These are phyloP conservation scores for Caenorhabditis imperialis DNA, from an alignment of 2,888 invertebrate species.

Conservation along the genomic window DNA sequence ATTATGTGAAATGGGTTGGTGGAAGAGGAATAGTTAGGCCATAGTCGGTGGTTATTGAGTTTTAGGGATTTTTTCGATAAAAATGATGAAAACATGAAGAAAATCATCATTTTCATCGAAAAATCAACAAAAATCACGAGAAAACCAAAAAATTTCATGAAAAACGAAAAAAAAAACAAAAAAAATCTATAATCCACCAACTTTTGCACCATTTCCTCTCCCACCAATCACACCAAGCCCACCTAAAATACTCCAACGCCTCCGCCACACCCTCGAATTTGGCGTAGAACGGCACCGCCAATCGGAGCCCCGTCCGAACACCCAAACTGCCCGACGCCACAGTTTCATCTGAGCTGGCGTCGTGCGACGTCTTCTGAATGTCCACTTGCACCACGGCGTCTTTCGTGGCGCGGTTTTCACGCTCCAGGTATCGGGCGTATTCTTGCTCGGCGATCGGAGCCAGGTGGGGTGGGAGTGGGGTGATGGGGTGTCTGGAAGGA, in stretches of 20 bases:
- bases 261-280: slow-evolving; percentile 65
- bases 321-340: slow-evolving; percentile 69
- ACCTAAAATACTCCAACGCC: slow-evolving; percentile 68
- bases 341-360: slow-evolving; percentile 62
- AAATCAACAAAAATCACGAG: no score
- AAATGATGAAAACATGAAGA: no score
- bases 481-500: slow-evolving; percentile 35
- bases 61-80: no score
- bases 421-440: slow-evolving; percentile 64
- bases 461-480: slow-evolving; percentile 24
- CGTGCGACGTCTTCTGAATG: slow-evolving; percentile 51
- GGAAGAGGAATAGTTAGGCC: no score
- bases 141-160: no score
- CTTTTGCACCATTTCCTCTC: no score
- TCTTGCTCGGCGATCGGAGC: slow-evolving; percentile 57
- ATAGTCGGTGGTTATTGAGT: no score
- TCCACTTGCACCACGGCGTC: slow-evolving; percentile 65
- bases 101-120: no score
- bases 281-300: slow-evolving; percentile 70
- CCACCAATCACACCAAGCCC: no score
- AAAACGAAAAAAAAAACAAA: slow-evolving; percentile 2
- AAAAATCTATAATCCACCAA: background rate
- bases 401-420: slow-evolving; percentile 61
- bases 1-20: no score
- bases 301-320: slow-evolving; percentile 68